These are phyloP conservation scores for Leptopilina myrica DNA, from an alignment of 2,888 invertebrate genomes.

Conservation along the genomic window DNA sequence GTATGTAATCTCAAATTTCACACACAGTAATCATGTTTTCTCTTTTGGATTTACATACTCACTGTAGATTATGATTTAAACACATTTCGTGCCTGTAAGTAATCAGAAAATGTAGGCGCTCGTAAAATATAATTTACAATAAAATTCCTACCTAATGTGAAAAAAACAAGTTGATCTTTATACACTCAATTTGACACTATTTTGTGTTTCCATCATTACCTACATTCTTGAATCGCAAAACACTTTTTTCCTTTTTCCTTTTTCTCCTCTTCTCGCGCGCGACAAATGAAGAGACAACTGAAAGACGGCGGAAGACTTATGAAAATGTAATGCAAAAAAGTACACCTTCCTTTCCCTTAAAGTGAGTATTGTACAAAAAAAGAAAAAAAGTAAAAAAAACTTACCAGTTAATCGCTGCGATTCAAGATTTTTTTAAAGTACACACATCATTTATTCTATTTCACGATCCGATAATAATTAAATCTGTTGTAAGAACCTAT, in stretches of 20 bases:
- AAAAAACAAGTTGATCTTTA: conserved; percentile 33
- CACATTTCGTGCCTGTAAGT: conserved; percentile 8
- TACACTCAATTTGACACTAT: conserved; percentile 28
- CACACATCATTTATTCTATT: conserved; percentile 64
- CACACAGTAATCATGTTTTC: conserved; percentile 42
- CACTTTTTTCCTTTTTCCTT: not conserved
- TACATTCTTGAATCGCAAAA: conserved; percentile 37
- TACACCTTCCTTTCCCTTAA: not conserved
- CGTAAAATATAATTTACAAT: conserved; percentile 36
- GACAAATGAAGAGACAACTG: not conserved
- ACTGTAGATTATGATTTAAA: conserved; percentile 38
- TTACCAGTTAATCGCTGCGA: conserved; percentile 27
- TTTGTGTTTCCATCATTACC: conserved; percentile 34
- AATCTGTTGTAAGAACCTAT: conserved; percentile 58
- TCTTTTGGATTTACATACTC: conserved; percentile 39
- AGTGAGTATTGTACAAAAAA: conserved; percentile 36
- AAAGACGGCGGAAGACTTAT: conserved; percentile 30
- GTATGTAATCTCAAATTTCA: conserved; percentile 48
- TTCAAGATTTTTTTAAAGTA: conserved; percentile 58
- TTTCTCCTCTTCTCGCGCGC: not conserved
- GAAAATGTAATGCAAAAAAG: conserved; percentile 15
- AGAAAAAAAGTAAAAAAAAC: conserved; percentile 32
- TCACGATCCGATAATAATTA: conserved; percentile 54
- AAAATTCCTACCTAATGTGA: conserved; percentile 27
- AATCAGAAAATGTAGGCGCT: conserved; percentile 12